Percentiles rank a stretch among this genome's conserved stretches.
Evolutionary conservation across 2,113 vertebrate genomes (phyloP).

Genomic region (Thamnophis sirtalis): DNA sequence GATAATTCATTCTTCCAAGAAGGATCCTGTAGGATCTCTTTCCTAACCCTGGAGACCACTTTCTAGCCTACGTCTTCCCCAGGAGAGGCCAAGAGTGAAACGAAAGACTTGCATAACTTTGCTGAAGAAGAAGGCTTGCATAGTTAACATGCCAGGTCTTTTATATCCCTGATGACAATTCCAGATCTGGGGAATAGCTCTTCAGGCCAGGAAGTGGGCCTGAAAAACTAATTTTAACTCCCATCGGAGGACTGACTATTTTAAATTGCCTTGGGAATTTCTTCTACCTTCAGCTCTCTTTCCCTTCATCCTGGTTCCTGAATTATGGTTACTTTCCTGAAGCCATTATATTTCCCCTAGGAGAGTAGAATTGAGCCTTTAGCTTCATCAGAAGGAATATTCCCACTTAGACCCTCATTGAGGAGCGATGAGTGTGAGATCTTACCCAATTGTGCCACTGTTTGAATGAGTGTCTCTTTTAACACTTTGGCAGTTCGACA

Average conservation of each 20-base stretch:
- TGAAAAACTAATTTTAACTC: neutral
- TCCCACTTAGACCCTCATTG: neutral
- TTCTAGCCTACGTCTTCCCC: neutral
- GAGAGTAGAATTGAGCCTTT: neutral
- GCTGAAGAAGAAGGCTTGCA: neutral
- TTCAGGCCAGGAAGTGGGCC: conserved; percentile 55
- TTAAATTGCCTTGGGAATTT: neutral
- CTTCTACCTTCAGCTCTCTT: neutral
- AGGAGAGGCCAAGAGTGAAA: neutral
- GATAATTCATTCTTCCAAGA: neutral
- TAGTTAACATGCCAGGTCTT: neutral
- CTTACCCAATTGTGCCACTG: neutral
- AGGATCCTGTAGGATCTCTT: neutral
- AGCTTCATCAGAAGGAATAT: neutral
- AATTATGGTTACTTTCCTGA: neutral
- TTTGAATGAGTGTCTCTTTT: neutral
- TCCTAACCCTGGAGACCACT: neutral
- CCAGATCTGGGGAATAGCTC: conserved; percentile 55
- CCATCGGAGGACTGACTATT: neutral
- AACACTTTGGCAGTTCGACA: neutral
- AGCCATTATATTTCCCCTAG: neutral
- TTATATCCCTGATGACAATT: conserved; percentile 55
- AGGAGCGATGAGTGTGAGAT: neutral
- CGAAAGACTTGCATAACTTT: neutral
- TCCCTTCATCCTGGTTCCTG: neutral